A percentile compares a stretch with the other conserved stretches of the same genome.
These are phyloP conservation scores for Hydropsyche tenuis DNA, from an alignment of 1,140 invertebrate species.

Conservation along the genomic window DNA sequence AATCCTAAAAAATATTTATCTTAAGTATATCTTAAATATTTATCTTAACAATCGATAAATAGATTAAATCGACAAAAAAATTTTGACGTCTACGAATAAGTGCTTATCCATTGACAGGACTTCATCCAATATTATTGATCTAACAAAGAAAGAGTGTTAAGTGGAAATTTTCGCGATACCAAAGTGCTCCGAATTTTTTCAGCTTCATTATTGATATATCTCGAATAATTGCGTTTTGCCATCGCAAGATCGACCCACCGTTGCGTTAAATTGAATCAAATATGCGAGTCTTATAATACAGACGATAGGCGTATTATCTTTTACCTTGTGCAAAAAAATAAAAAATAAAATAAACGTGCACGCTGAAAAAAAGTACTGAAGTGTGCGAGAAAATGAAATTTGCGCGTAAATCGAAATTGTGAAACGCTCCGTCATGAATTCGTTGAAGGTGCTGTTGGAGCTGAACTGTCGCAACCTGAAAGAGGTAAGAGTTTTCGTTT, in stretches of 20 bases:
- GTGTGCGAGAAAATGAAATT: constrained; percentile 11
- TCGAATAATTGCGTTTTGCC: not conserved
- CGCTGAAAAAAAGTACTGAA: not conserved
- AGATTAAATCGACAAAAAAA: too few relatives aligned
- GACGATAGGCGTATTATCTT: not conserved
- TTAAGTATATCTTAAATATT: too few relatives aligned
- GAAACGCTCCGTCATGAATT: not conserved
- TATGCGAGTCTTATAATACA: not conserved
- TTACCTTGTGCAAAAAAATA: not conserved
- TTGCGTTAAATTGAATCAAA: constrained; percentile 24
- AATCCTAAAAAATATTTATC: too few relatives aligned
- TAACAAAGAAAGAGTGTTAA: too few relatives aligned
- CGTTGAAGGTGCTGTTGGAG: not conserved
- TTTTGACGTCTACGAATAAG: too few relatives aligned
- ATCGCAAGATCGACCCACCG: not conserved
- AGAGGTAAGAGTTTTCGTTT: constrained; percentile 19
- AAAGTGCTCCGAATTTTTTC: too few relatives aligned
- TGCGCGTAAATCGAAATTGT: not conserved
- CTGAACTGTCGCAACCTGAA: constrained; percentile 8
- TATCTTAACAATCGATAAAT: too few relatives aligned
- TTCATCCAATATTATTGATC: too few relatives aligned
- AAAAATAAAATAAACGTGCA: not conserved
- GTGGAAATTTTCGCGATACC: too few relatives aligned
- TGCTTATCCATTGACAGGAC: too few relatives aligned
- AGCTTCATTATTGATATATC: too few relatives aligned